Percentiles rank a stretch among this genome's conserved stretches.
Evolutionary conservation across 2,113 vertebrate genomes (phyloP).

Genomic region (Toxostoma redivivum): DNA sequence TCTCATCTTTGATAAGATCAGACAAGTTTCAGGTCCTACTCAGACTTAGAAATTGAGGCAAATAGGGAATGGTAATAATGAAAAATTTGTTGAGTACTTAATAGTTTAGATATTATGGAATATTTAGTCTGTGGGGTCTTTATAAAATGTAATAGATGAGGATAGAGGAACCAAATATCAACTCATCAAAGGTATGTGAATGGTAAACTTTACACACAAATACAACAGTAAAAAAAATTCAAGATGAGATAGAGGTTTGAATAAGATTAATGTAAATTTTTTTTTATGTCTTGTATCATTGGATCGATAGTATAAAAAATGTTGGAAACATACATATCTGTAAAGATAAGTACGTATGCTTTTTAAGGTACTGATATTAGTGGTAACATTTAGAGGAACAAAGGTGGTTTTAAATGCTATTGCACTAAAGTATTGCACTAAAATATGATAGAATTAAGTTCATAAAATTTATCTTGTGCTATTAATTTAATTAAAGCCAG

Average conservation of each 20-base stretch:
- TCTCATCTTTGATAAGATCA: slow-evolving; percentile 12
- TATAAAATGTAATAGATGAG: not conserved
- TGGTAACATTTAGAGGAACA: not conserved
- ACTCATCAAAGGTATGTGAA: not conserved
- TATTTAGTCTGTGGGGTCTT: not conserved
- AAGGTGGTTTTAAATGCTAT: not conserved
- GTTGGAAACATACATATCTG: not conserved
- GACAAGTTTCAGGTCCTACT: not conserved
- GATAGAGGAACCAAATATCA: not conserved
- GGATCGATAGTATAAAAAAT: not conserved
- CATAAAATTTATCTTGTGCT: not conserved
- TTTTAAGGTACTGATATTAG: not conserved
- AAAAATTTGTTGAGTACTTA: not conserved
- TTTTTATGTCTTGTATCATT: not conserved
- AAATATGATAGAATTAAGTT: not conserved
- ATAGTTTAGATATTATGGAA: not conserved
- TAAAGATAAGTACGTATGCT: not conserved
- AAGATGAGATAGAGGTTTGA: not conserved
- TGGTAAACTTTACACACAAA: not conserved
- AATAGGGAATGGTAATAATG: not conserved
- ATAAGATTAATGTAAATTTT: not conserved
- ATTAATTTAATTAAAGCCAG: not conserved
- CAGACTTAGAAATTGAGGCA: not conserved
- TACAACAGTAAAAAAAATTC: not conserved
- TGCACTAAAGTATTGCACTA: not conserved